Percentiles rank a stretch among this genome's conserved stretches.
These are phyloP conservation scores for Cantharis nigra DNA, from an alignment of 2,888 invertebrate species.

Conservation along the genomic window DNA sequence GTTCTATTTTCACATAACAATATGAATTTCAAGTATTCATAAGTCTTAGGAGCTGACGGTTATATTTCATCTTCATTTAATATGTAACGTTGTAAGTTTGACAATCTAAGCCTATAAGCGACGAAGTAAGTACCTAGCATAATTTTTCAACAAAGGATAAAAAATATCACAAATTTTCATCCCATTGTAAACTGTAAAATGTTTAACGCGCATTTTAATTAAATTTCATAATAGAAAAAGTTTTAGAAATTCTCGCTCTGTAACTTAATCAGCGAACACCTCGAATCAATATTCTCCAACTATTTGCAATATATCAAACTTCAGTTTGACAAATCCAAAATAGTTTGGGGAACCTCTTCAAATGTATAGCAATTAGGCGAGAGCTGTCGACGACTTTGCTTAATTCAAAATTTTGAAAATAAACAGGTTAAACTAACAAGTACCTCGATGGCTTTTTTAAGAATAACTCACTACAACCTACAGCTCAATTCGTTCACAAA, in stretches of 20 bases:
- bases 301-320: too few species aligned
- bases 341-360: too few species aligned
- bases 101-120: background rate
- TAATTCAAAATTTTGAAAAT: too few species aligned
- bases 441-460: background rate
- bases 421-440: too few species aligned
- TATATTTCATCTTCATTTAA: constrained; percentile 27
- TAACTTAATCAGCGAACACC: too few species aligned
- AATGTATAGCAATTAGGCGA: too few species aligned
- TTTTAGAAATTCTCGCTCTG: background rate
- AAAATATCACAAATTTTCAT: background rate
- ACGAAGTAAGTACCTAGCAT: background rate
- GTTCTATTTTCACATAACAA: constrained; percentile 17
- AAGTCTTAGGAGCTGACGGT: constrained; percentile 17
- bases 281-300: too few species aligned
- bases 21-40: constrained; percentile 22
- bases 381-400: too few species aligned
- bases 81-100: constrained; percentile 7
- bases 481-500: background rate
- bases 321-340: too few species aligned
- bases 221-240: background rate
- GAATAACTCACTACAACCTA: background rate
- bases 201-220: background rate
- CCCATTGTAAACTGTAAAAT: background rate
- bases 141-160: background rate